Evolutionary conservation across 2,888 invertebrate genomes (phyloP), one percentile per base, ranked within the genome.

Genomic region (Sminthurinus aureus): DNA sequence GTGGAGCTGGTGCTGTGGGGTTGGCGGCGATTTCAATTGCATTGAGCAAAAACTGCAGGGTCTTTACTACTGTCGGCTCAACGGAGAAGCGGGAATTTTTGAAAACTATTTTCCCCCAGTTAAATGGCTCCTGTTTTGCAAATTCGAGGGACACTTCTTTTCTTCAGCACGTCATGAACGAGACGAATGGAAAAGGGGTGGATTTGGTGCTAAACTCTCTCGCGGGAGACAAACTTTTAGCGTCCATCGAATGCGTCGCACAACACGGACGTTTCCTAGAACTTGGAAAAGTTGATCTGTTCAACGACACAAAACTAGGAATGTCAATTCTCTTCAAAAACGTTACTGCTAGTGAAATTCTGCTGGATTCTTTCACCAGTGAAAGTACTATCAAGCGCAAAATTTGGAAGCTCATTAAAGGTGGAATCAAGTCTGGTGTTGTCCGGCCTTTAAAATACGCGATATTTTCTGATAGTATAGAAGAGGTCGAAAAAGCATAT

Each of bases 341-440:
- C 91, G 96, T 96, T n/a, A 94, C 97, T n/a, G 97, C 99, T 94
- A 98, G 99, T 91, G 99, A 99, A 88, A 98, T 99, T 89, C 92
- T 99, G 67, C 92, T 99, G 89, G 99, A 99, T 91, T 96, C 96
- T 71, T 92, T 99, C 84, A 97, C 98, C 92, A 96, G 95, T 87
- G 93, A 92, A 8, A 96, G 84, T 95, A 96, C 91, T 91, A 91
- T 86, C 93, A 93, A 89, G 95, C 98, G 50, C n/a, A n/a, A n/a
- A n/a, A n/a, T n/a, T n/a, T 94, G 95, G 26, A 91, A 92, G 69
- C 93, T 98, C 87, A 93, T 99, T 0, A 92, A 92, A 51, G 94
- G 96, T 85, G 99, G 99, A 86, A 96, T 99, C 89, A 93, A 93
- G 85, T 93, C 90, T 87, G 98, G 98, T 13, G 97, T 96, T 75